Percentiles rank a stretch among this genome's conserved stretches.
phyloP scores from a whole-genome alignment of 2,113 vertebrate genomes.

The Dipodomys stephensi region DNA sequence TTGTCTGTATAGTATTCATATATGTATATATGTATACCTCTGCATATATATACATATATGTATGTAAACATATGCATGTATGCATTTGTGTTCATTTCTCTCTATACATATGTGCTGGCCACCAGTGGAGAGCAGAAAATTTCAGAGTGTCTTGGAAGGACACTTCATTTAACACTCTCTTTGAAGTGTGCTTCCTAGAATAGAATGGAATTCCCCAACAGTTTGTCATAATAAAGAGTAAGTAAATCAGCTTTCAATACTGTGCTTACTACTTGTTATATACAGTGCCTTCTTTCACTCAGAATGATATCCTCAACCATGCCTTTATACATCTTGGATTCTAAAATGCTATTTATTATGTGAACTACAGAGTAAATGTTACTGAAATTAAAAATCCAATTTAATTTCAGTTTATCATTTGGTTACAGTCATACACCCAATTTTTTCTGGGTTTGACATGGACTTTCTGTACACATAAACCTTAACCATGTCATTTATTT shows the following conservation, averaged over 20 bases:
- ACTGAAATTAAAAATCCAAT: slow-evolving; percentile 54
- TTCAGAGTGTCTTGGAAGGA: not conserved
- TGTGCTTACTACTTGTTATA: slow-evolving; percentile 12
- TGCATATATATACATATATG: too few species aligned
- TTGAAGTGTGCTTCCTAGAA: not conserved
- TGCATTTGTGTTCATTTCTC: too few species aligned
- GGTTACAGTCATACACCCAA: not conserved
- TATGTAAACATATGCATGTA: too few species aligned
- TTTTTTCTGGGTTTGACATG: slow-evolving; percentile 26
- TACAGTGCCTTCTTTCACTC: not conserved
- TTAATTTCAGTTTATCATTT: slow-evolving; percentile 46
- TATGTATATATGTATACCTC: too few species aligned
- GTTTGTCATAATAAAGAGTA: not conserved
- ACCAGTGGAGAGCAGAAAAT: too few species aligned
- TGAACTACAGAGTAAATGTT: slow-evolving; percentile 19
- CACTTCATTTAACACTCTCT: not conserved
- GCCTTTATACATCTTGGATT: not conserved
- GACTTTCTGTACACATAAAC: slow-evolving; percentile 39
- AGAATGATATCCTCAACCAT: slow-evolving; percentile 2
- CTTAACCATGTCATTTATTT: slow-evolving; percentile 63
- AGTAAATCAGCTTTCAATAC: not conserved
- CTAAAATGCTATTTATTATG: not conserved
- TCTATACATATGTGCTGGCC: not conserved
- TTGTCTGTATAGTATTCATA: too few species aligned
- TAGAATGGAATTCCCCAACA: not conserved